Evolutionary conservation across 92 coral and sea anemone genomes (phyloP).

Genomic region (Pocillopora meandrina): DNA sequence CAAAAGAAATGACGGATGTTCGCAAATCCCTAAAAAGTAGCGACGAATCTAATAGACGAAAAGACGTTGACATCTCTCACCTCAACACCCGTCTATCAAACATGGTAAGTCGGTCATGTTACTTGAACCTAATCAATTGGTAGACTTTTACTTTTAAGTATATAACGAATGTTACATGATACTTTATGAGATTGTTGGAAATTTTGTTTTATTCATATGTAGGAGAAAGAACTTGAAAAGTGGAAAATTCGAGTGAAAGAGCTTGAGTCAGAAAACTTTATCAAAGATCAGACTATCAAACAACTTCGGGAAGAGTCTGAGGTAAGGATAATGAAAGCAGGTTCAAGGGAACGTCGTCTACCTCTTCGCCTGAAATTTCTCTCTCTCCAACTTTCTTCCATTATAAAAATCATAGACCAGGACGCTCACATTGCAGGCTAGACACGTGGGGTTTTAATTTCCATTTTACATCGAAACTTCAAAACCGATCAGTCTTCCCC

Average conservation of each 20-base stretch:
- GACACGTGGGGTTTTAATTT: too few species aligned
- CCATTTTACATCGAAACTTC: too few species aligned
- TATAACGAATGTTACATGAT: too few species aligned
- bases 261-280: constrained; percentile 48
- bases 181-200: not conserved
- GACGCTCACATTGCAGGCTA: too few species aligned
- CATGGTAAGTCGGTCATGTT: not conserved
- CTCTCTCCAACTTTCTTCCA: too few species aligned
- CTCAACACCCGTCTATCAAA: constrained; percentile 19
- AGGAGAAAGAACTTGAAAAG: constrained; percentile 61
- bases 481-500: too few species aligned
- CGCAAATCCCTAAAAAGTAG: not conserved
- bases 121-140: too few species aligned
- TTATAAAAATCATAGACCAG: too few species aligned
- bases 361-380: too few species aligned
- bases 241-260: constrained; percentile 56
- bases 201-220: not conserved
- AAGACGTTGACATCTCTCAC: constrained; percentile 23
- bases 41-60: constrained; percentile 22
- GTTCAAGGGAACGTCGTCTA: too few species aligned
- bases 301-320: constrained; percentile 26
- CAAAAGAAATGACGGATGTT: constrained; percentile 11
- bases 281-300: constrained; percentile 36
- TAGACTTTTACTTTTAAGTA: too few species aligned
- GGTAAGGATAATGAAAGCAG: not conserved